A percentile compares a stretch with the other conserved stretches of the same genome.
Evolutionary conservation across 2,888 invertebrate genomes (phyloP).

Genomic region (Macaria notata): DNA sequence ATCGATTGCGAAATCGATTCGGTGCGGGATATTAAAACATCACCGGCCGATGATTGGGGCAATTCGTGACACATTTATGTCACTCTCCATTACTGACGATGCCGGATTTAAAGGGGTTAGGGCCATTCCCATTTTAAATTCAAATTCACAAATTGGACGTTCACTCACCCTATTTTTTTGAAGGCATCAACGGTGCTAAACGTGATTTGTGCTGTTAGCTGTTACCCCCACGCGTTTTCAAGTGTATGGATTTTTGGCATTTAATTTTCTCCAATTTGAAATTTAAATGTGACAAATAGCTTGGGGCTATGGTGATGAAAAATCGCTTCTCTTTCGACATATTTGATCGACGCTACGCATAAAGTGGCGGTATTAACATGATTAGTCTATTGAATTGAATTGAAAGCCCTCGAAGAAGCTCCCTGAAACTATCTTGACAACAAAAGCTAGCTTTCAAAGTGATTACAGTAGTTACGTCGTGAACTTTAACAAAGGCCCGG

Average conservation of each 20-base stretch:
- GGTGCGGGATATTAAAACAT: constrained; percentile 42
- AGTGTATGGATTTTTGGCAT: constrained; percentile 3
- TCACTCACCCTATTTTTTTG: constrained; percentile 10
- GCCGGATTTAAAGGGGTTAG: constrained; percentile 31
- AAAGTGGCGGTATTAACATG: neutral
- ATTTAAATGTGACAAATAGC: constrained; percentile 1
- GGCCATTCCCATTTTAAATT: constrained; percentile 25
- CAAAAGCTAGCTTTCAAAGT: constrained; percentile 32
- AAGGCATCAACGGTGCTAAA: constrained; percentile 13
- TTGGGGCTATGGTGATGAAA: neutral
- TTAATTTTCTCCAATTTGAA: constrained; percentile 4
- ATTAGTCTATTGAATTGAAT: constrained; percentile 10
- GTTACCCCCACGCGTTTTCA: neutral
- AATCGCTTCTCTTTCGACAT: neutral
- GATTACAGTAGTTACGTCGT: constrained; percentile 33
- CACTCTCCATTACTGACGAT: constrained; percentile 28
- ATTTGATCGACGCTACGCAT: neutral
- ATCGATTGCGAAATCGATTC: constrained; percentile 43
- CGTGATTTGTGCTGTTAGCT: neutral
- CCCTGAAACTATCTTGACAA: constrained; percentile 17
- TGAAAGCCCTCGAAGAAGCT: constrained; percentile 1
- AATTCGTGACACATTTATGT: constrained; percentile 41
- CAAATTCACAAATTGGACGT: constrained; percentile 19
- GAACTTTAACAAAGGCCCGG: constrained; percentile 34
- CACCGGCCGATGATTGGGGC: constrained; percentile 38